These are phyloP conservation scores for Mycalesis mineus DNA, from an alignment of 2,888 invertebrate genomes.

Conservation along the genomic window DNA sequence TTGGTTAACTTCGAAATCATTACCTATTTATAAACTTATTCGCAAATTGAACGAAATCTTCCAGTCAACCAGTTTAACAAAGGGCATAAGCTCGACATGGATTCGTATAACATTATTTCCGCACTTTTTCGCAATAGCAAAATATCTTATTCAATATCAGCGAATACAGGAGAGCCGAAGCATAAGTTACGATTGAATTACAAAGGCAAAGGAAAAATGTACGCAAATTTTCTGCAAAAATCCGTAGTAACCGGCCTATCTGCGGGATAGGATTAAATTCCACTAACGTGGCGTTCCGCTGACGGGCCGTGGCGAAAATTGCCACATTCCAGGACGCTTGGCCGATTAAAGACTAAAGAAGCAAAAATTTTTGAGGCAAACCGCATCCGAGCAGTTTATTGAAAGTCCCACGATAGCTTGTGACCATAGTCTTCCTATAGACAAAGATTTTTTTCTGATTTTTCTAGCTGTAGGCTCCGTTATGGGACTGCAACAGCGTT, in stretches of 20 bases:
- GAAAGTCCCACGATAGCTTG: neutral
- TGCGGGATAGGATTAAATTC: conserved; percentile 20
- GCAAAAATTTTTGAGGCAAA: neutral
- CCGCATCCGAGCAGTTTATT: neutral
- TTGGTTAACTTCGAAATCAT: too few species aligned
- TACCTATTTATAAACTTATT: neutral
- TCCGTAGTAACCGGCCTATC: conserved; percentile 9
- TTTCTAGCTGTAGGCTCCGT: too few species aligned
- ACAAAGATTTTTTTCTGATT: too few species aligned
- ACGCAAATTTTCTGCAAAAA: conserved; percentile 12
- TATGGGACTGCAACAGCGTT: too few species aligned
- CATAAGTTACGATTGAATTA: conserved; percentile 9
- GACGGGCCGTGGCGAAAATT: conserved; percentile 16
- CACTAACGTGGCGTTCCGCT: conserved; percentile 8
- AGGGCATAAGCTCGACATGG: neutral
- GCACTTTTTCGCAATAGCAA: neutral
- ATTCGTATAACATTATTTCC: neutral
- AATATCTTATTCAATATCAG: conserved; percentile 11
- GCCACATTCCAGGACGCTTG: conserved; percentile 13
- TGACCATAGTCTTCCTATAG: too few species aligned
- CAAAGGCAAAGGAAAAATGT: conserved; percentile 17
- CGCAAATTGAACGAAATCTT: neutral
- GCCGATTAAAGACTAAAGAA: conserved; percentile 9
- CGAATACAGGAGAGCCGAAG: conserved; percentile 1
- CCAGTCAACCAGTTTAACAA: neutral